A percentile compares a stretch with the other conserved stretches of the same genome.
Conservation (phyloP, 2,888 invertebrate genomes). For the Ctenicera cuprea region DNA sequence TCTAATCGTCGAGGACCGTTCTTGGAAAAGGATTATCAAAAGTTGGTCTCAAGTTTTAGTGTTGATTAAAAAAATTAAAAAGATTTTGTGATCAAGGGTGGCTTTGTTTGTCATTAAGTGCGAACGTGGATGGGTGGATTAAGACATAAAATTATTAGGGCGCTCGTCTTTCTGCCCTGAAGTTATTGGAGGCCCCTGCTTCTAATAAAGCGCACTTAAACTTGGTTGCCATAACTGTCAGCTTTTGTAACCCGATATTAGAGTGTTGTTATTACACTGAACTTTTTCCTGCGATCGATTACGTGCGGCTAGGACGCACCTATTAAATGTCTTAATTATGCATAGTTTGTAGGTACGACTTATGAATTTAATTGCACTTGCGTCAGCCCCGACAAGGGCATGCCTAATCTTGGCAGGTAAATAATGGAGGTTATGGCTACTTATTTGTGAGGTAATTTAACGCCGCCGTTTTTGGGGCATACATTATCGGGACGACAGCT, state of each 20-base stretch:
- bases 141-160: slow-evolving; percentile 39
- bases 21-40: too few relatives aligned
- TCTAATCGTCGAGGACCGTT: too few relatives aligned
- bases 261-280: slow-evolving; percentile 31
- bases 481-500: slow-evolving; percentile 46
- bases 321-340: slow-evolving; percentile 43
- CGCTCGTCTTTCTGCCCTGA: slow-evolving; percentile 32
- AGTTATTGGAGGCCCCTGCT: slow-evolving; percentile 42
- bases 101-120: neutral
- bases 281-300: slow-evolving; percentile 35
- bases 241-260: slow-evolving; percentile 42
- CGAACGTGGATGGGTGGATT: slow-evolving; percentile 16
- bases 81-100: too few relatives aligned
- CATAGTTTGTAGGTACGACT: slow-evolving; percentile 17
- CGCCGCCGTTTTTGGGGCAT: slow-evolving; percentile 40
- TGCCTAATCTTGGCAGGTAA: slow-evolving; percentile 34
- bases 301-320: slow-evolving; percentile 19
- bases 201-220: slow-evolving; percentile 44
- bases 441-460: slow-evolving; percentile 52
- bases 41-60: too few relatives aligned
- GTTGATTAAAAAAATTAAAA: too few relatives aligned
- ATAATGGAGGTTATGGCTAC: slow-evolving; percentile 46
- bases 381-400: slow-evolving; percentile 21
- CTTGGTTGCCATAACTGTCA: slow-evolving; percentile 18
- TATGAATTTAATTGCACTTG: slow-evolving; percentile 38